These are phyloP conservation scores for Drosophila mettleri DNA, from an alignment of 2,888 invertebrate species.

Conservation along the genomic window DNA sequence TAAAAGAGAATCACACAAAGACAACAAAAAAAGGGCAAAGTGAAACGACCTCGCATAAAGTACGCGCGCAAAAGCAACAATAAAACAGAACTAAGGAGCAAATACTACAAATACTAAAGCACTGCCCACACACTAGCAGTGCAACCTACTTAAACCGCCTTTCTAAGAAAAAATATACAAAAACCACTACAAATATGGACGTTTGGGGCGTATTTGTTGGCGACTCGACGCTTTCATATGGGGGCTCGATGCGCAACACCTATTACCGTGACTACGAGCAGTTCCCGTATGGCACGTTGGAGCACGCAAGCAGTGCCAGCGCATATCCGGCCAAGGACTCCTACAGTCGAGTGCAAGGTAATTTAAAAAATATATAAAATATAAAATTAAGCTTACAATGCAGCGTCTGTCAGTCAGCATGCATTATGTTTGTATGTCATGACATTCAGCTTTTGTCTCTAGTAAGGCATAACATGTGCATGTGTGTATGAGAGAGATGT, in stretches of 20 bases:
- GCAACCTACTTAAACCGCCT: slow-evolving; percentile 36
- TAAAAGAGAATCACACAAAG: slow-evolving; percentile 40
- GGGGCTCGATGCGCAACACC: slow-evolving; percentile 85
- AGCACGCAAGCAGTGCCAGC: slow-evolving; percentile 69
- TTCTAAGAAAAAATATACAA: slow-evolving; percentile 23
- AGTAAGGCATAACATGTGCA: background rate
- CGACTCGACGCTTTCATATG: slow-evolving; percentile 86
- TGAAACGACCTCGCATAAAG: slow-evolving; percentile 76
- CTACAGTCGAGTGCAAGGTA: slow-evolving; percentile 85
- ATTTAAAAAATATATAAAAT: slow-evolving; percentile 22
- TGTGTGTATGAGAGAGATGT: slow-evolving; percentile 2
- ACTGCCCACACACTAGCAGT: slow-evolving; percentile 22
- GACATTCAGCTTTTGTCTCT: slow-evolving; percentile 49
- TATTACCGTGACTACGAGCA: slow-evolving; percentile 86
- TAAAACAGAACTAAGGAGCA: slow-evolving; percentile 30
- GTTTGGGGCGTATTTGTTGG: slow-evolving; percentile 86
- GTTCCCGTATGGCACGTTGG: slow-evolving; percentile 85
- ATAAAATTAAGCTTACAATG: slow-evolving; percentile 12
- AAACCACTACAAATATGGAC: slow-evolving; percentile 84
- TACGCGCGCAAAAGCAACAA: slow-evolving; percentile 55
- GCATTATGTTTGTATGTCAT: slow-evolving; percentile 7
- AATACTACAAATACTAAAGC: slow-evolving; percentile 33
- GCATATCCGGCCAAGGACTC: slow-evolving; percentile 81
- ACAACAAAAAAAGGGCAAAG: slow-evolving; percentile 55
- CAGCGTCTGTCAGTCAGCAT: slow-evolving; percentile 7